phyloP scores from a whole-genome alignment of 2,888 invertebrate species.

The Amphipyra berbera region DNA sequence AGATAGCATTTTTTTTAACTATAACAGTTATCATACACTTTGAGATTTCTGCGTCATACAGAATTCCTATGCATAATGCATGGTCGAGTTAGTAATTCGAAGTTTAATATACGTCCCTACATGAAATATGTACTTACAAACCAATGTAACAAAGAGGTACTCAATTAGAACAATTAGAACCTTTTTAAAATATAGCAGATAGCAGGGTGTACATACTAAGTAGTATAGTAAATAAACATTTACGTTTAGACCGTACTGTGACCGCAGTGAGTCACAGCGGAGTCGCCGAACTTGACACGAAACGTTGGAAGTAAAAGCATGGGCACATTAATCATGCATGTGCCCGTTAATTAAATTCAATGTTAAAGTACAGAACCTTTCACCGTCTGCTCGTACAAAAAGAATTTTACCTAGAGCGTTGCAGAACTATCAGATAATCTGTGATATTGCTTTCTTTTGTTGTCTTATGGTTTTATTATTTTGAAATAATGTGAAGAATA shows the following conservation, averaged over 20 bases:
- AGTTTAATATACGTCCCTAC: no score
- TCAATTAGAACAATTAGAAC: constrained; percentile 21
- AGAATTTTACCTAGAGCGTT: constrained; percentile 22
- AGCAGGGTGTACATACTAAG: constrained; percentile 48
- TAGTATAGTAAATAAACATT: constrained; percentile 65
- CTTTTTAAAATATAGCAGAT: constrained; percentile 14
- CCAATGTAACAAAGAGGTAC: not conserved
- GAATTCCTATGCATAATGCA: no score
- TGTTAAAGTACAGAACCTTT: constrained; percentile 35
- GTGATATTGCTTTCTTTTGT: constrained; percentile 41
- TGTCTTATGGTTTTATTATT: not conserved
- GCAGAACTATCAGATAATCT: no score
- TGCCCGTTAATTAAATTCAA: constrained; percentile 33
- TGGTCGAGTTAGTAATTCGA: no score
- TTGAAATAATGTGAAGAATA: not conserved
- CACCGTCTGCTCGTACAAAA: constrained; percentile 10
- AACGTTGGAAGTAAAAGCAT: constrained; percentile 32
- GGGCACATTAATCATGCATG: constrained; percentile 45
- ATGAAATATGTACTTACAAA: not conserved
- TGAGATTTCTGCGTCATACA: no score
- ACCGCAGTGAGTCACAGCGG: constrained; percentile 58
- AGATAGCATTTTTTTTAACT: no score
- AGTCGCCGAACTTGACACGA: constrained; percentile 54
- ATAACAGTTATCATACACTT: no score
- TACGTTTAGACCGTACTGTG: constrained; percentile 46